Evolutionary conservation across 1,140 invertebrate genomes (phyloP).

Genomic region (Bicyclus anynana): DNA sequence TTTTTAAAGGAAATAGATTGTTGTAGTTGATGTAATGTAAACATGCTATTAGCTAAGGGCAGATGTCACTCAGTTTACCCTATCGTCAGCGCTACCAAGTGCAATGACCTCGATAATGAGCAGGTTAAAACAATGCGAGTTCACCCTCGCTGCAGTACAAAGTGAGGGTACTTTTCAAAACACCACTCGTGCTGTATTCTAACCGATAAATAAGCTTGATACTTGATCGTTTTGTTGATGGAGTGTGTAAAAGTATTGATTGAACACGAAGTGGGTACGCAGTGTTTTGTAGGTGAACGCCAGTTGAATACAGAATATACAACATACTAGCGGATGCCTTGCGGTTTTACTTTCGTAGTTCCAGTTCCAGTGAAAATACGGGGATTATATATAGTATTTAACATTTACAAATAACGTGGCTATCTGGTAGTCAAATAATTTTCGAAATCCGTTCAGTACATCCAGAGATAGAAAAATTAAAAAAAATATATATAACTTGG

Average conservation of each 20-base stretch:
- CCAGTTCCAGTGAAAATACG: no score
- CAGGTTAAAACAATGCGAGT: constrained; percentile 35
- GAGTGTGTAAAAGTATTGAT: constrained; percentile 1
- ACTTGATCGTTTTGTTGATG: not conserved
- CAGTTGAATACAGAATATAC: not conserved
- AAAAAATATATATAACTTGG: no score
- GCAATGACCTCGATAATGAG: constrained; percentile 42
- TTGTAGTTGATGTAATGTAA: not conserved
- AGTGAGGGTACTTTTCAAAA: constrained; percentile 18
- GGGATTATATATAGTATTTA: no score
- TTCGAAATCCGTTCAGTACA: no score
- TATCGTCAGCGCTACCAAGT: constrained; percentile 23
- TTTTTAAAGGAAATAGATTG: no score
- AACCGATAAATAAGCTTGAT: constrained; percentile 17
- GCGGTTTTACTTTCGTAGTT: no score
- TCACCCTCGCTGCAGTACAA: constrained; percentile 24
- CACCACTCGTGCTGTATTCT: constrained; percentile 6
- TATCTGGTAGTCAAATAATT: no score
- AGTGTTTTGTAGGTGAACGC: not conserved
- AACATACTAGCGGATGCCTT: no score
- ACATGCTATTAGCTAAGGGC: not conserved
- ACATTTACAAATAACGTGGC: no score
- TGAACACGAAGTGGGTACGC: not conserved
- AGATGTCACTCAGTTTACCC: not conserved
- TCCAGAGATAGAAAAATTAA: no score